A percentile compares a stretch with the other conserved stretches of the same genome.
phyloP scores from a whole-genome alignment of 2,113 vertebrate genomes.

The Spermophilus dauricus region DNA sequence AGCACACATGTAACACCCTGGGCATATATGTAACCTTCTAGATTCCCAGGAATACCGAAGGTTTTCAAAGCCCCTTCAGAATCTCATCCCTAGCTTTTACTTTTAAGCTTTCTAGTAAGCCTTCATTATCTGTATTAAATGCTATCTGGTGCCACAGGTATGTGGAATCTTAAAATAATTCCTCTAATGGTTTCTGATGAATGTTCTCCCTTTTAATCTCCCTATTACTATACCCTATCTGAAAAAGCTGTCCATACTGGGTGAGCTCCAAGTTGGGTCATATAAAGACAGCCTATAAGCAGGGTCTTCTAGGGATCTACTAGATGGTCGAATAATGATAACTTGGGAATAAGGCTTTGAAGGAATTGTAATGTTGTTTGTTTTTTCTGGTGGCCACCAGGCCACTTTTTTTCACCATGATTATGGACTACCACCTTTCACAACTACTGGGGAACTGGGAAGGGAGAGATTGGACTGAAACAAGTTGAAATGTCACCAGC shows the following conservation, averaged over 20 bases:
- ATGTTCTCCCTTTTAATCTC: not conserved
- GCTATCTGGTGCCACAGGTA: not conserved
- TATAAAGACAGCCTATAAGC: not conserved
- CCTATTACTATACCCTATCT: too few relatives aligned
- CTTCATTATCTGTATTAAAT: not conserved
- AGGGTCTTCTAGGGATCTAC: not conserved
- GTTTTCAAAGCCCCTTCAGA: not conserved
- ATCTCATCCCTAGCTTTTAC: not conserved
- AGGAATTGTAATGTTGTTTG: not conserved
- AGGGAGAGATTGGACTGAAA: not conserved
- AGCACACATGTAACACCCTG: not conserved
- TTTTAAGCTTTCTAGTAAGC: constrained; percentile 11
- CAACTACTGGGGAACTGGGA: not conserved
- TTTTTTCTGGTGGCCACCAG: not conserved
- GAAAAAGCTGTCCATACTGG: not conserved
- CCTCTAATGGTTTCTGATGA: not conserved
- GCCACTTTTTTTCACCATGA: not conserved
- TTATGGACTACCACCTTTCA: not conserved
- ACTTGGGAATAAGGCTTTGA: not conserved
- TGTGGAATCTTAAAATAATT: not conserved
- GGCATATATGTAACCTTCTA: not conserved
- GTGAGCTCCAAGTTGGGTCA: not conserved
- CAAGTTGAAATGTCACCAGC: too few relatives aligned
- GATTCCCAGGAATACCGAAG: not conserved
- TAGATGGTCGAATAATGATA: not conserved